phyloP scores from a whole-genome alignment of 2,797 vertebrate species.

The Pantherophis vulpinus region DNA sequence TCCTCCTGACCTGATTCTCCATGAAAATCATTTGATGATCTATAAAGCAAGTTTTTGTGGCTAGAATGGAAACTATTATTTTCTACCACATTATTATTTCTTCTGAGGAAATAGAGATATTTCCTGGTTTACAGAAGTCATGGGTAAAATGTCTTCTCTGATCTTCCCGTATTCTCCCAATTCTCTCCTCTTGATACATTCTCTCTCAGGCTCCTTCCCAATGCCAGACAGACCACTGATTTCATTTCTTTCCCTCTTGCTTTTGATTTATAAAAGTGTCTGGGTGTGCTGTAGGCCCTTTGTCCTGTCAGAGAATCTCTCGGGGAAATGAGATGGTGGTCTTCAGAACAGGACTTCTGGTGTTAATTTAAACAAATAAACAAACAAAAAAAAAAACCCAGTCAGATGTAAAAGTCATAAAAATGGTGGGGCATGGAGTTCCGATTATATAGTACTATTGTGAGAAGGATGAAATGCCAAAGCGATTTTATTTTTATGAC shows the following conservation, averaged over 20 bases:
- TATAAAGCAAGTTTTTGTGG: background rate
- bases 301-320: background rate
- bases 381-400: too few relatives aligned
- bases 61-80: background rate
- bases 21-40: background rate
- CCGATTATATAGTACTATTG: background rate
- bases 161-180: background rate
- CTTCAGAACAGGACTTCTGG: background rate
- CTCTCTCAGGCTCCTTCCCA: background rate
- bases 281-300: background rate
- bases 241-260: background rate
- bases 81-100: background rate
- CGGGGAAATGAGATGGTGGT: background rate
- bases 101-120: background rate
- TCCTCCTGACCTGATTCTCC: background rate
- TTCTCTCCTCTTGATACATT: background rate
- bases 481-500: background rate
- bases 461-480: background rate
- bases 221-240: background rate
- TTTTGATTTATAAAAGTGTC: background rate
- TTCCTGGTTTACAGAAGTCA: background rate
- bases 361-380: background rate
- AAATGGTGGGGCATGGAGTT: background rate
- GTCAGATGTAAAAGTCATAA: background rate
- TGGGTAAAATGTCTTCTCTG: background rate